Conservation (phyloP, 64 coral and sea anemone genomes). For the Stichodactyla helianthus region DNA sequence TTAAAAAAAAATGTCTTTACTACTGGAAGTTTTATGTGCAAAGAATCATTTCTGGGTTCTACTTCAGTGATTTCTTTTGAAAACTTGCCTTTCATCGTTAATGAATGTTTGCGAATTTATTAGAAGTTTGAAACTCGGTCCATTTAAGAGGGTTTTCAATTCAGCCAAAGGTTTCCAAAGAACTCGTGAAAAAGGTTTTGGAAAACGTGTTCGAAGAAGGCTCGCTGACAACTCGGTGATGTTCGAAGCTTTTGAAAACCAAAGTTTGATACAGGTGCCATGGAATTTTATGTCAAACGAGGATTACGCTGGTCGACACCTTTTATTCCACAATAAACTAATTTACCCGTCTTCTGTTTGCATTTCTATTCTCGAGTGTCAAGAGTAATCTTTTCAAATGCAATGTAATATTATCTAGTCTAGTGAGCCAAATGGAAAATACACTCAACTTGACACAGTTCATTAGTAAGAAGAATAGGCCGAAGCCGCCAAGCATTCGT, state of each 20-base stretch:
- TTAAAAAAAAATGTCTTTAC: background rate
- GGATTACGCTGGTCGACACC: background rate
- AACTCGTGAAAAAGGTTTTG: background rate
- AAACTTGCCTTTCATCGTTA: background rate
- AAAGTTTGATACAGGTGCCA: background rate
- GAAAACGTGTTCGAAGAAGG: background rate
- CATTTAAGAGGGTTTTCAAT: background rate
- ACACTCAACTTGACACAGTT: background rate
- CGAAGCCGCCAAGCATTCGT: background rate
- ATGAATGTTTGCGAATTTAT: background rate
- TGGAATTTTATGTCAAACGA: background rate
- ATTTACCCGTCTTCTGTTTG: conserved; percentile 6
- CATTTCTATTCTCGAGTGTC: background rate
- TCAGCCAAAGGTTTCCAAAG: background rate
- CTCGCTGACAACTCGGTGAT: background rate
- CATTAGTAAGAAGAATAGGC: conserved; percentile 4
- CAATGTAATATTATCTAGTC: conserved; percentile 8
- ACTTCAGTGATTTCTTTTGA: background rate
- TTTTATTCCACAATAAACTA: conserved; percentile 9
- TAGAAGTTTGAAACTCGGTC: background rate
- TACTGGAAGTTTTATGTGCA: background rate
- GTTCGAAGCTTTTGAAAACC: background rate
- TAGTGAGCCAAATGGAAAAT: background rate
- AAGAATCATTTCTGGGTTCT: background rate
- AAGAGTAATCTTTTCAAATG: conserved; percentile 11